A percentile compares a stretch with the other conserved stretches of the same genome.
phyloP scores from a whole-genome alignment of 2,797 vertebrate species.

The Gorsachius magnificus region DNA sequence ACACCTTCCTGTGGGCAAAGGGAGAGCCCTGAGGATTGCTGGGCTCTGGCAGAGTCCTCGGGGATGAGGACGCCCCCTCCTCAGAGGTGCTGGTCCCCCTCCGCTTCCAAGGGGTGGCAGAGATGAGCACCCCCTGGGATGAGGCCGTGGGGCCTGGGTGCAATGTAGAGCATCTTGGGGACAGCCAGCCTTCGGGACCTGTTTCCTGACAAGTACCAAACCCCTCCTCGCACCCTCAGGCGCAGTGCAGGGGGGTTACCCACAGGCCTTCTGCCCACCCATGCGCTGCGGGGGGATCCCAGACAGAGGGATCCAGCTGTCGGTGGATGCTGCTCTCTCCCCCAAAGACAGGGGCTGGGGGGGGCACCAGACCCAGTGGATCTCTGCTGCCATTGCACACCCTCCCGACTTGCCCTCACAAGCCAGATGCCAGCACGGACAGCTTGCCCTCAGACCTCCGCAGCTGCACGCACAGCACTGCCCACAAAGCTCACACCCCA shows the following conservation, averaged over 20 bases:
- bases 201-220: too few species aligned
- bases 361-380: neutral
- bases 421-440: neutral
- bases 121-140: neutral
- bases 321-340: neutral
- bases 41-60: rapidly evolving
- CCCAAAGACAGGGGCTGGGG: neutral
- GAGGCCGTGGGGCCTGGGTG: neutral
- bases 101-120: neutral
- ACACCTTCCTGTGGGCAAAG: neutral
- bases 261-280: neutral
- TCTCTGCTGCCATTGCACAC: neutral
- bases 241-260: neutral
- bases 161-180: neutral
- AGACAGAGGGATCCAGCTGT: neutral
- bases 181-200: too few species aligned
- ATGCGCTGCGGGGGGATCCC: rapidly evolving
- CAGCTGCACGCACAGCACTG: neutral
- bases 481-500: neutral
- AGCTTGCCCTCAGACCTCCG: neutral
- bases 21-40: neutral
- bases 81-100: neutral
- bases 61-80: neutral
- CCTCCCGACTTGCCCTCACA: rapidly evolving
- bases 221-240: neutral